phyloP scores from a whole-genome alignment of 2,888 invertebrate species.

The Drosophila prolongata region DNA sequence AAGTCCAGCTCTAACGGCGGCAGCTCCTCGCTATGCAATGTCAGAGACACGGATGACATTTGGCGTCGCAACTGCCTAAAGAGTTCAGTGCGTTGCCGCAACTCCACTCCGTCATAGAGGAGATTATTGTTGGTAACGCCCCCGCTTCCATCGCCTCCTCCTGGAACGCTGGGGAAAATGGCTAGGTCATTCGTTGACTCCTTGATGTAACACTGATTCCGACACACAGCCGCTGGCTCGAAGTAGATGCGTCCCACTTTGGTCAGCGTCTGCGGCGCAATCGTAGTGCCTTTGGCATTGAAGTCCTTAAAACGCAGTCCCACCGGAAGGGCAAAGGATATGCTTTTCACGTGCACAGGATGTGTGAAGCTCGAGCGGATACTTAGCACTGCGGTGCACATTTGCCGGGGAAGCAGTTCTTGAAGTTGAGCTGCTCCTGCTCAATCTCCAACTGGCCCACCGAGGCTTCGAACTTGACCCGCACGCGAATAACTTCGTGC shows the following conservation, averaged over 20 bases:
- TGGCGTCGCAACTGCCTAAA: conserved; percentile 82
- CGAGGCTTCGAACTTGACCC: conserved; percentile 91
- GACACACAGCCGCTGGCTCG: conserved; percentile 90
- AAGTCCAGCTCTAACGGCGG: conserved; percentile 82
- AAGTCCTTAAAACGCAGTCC: conserved; percentile 87
- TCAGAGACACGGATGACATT: conserved; percentile 81
- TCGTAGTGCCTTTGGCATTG: conserved; percentile 83
- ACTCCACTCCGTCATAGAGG: conserved; percentile 81
- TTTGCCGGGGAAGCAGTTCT: conserved; percentile 92
- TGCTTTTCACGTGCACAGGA: conserved; percentile 89
- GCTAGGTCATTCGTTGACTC: conserved; percentile 38
- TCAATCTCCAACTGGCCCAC: conserved; percentile 89
- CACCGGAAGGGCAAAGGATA: conserved; percentile 86
- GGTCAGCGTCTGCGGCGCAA: conserved; percentile 85
- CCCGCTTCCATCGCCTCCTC: conserved; percentile 9
- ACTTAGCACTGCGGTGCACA: conserved; percentile 90
- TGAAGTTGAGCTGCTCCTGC: conserved; percentile 89
- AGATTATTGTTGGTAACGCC: conserved; percentile 63
- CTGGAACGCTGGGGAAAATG: conserved; percentile 57
- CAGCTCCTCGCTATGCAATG: conserved; percentile 82
- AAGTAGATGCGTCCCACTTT: conserved; percentile 88
- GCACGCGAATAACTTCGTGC: conserved; percentile 88
- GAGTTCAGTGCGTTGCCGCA: conserved; percentile 82
- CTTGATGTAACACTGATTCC: conserved; percentile 79
- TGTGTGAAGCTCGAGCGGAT: conserved; percentile 93